A percentile compares a stretch with the other conserved stretches of the same genome.
Evolutionary conservation across 23 tunicate species (phyloP).

Genomic region (Botrylloides violaceus): DNA sequence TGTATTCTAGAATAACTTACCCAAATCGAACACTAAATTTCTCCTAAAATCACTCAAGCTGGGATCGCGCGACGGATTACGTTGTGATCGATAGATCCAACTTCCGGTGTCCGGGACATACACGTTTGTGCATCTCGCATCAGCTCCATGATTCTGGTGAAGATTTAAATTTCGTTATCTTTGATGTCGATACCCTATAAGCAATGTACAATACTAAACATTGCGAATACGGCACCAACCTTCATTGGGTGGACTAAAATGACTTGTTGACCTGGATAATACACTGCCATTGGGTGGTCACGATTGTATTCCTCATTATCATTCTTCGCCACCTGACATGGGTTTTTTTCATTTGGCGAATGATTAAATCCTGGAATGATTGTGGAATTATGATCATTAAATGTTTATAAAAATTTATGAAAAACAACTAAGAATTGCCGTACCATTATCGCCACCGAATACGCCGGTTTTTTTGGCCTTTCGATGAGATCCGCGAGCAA

Average conservation of each 20-base stretch:
- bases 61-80: conserved; percentile 30
- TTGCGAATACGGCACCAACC: no score
- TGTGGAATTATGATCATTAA: no score
- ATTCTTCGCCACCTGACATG: conserved; percentile 13
- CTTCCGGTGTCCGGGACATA: conserved; percentile 87
- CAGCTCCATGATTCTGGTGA: conserved; percentile 95
- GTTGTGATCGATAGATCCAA: conserved; percentile 37
- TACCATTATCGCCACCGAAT: conserved; percentile 10
- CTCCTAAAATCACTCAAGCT: conserved; percentile 29
- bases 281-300: conserved; percentile 29
- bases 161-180: no score
- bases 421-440: no score
- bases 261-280: conserved; percentile 42
- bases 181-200: no score
- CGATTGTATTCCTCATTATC: conserved; percentile 7
- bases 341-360: background rate
- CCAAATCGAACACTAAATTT: conserved; percentile 51
- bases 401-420: no score
- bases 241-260: conserved; percentile 44
- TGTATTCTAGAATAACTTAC: conserved; percentile 29
- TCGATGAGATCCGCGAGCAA: conserved; percentile 45
- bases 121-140: conserved; percentile 48
- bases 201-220: no score
- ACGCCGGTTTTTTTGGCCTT: background rate
- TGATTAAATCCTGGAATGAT: conserved; percentile 10